Conservation (phyloP, 2,797 vertebrate species). For the Pipistrellus nathusii region DNA sequence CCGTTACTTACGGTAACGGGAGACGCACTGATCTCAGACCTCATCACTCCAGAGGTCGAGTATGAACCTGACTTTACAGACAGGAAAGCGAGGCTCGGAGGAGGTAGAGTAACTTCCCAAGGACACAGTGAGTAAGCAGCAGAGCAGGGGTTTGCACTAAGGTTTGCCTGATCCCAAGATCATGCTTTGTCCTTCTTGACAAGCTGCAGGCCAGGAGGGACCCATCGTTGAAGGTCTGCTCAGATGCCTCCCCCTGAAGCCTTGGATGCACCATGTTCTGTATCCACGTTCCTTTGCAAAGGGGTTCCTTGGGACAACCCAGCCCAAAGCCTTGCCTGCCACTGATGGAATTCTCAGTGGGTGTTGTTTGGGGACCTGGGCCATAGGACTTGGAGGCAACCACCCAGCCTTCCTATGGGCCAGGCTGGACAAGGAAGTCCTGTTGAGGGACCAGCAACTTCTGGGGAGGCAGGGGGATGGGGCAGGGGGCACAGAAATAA, state of each 20-base stretch:
- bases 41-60: background rate
- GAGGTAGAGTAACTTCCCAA: background rate
- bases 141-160: background rate
- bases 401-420: background rate
- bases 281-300: background rate
- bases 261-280: background rate
- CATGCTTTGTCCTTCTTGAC: background rate
- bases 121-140: background rate
- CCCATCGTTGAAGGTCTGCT: background rate
- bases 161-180: background rate
- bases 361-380: background rate
- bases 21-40: background rate
- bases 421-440: background rate
- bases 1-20: background rate
- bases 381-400: background rate
- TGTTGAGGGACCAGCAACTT: too few species aligned
- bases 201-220: background rate
- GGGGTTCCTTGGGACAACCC: background rate
- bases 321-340: background rate
- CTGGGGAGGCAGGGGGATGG: accelerated
- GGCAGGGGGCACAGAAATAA: background rate
- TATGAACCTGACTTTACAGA: background rate
- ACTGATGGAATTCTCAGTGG: background rate
- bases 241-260: too few species aligned
- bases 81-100: background rate